A percentile compares a stretch with the other conserved stretches of the same genome.
phyloP scores from a whole-genome alignment of 2,888 invertebrate genomes.

The Cantharis rufa region DNA sequence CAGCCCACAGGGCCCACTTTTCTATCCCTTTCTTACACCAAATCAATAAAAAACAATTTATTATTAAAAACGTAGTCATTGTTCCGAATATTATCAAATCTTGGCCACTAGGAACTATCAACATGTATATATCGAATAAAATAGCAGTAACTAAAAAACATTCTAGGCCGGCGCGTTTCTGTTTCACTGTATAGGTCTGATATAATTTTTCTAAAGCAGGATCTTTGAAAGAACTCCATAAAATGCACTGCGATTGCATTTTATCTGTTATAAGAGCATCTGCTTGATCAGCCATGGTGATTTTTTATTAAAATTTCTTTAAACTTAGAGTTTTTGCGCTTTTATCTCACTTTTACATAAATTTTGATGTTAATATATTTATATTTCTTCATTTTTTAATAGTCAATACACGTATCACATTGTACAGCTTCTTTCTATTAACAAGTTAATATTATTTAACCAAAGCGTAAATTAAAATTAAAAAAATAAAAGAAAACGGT shows the following conservation, averaged over 20 bases:
- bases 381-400: constrained; percentile 8
- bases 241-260: constrained; percentile 42
- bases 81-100: constrained; percentile 49
- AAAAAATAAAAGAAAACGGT: neutral
- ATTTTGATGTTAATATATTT: neutral
- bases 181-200: constrained; percentile 72
- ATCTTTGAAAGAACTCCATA: constrained; percentile 61
- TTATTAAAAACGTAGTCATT: constrained; percentile 51
- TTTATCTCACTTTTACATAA: neutral
- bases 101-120: constrained; percentile 61
- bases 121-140: constrained; percentile 67
- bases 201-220: constrained; percentile 71
- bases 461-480: neutral
- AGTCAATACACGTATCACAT: constrained; percentile 4
- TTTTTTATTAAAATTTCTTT: neutral
- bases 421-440: constrained; percentile 6
- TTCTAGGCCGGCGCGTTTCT: constrained; percentile 71
- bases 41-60: constrained; percentile 52
- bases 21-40: constrained; percentile 49
- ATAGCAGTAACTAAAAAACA: constrained; percentile 70
- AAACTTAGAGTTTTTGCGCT: neutral
- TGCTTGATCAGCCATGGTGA: constrained; percentile 46
- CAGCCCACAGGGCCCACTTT: constrained; percentile 57
- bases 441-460: constrained; percentile 1
- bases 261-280: constrained; percentile 44